A percentile compares a stretch with the other conserved stretches of the same genome.
Conservation (phyloP, 2,888 invertebrate species). For the Cryptocephalus primarius region DNA sequence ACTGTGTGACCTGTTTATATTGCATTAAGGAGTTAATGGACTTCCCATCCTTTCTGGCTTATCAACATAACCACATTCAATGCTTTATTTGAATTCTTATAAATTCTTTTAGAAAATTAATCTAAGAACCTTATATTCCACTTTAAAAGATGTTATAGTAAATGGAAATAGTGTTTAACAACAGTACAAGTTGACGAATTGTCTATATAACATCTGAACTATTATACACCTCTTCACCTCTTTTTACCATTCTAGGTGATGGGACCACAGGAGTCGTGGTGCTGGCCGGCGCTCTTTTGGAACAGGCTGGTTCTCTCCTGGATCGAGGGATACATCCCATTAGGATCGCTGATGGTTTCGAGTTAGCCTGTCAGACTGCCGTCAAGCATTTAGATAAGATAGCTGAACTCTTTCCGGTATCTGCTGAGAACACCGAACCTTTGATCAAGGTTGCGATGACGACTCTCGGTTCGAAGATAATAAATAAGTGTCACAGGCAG, state of each 20-base stretch:
- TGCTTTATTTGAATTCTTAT: too few species aligned
- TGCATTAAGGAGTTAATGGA: too few species aligned
- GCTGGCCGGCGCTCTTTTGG: slow-evolving; percentile 76
- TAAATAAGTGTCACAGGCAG: slow-evolving; percentile 91
- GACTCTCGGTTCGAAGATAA: slow-evolving; percentile 94
- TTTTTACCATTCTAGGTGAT: slow-evolving; percentile 55
- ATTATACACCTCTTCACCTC: too few species aligned
- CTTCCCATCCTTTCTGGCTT: too few species aligned
- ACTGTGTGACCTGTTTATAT: too few species aligned
- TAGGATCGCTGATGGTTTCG: slow-evolving; percentile 96
- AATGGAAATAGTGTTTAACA: too few species aligned
- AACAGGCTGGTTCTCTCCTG: slow-evolving; percentile 84
- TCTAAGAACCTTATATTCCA: too few species aligned
- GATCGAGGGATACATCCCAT: slow-evolving; percentile 99
- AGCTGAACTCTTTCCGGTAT: slow-evolving; percentile 81
- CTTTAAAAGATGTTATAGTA: too few species aligned
- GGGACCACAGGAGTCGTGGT: slow-evolving; percentile 98
- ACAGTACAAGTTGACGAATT: too few species aligned
- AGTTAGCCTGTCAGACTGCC: slow-evolving; percentile 87
- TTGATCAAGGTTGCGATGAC: slow-evolving; percentile 95
- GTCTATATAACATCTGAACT: too few species aligned
- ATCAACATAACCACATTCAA: too few species aligned
- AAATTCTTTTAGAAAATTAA: too few species aligned
- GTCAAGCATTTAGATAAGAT: slow-evolving; percentile 77
- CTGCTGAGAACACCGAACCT: slow-evolving; percentile 71